Base-by-base conservation (phyloP, 1,140 invertebrate species). In the Hypsibius dujardini region DNA sequence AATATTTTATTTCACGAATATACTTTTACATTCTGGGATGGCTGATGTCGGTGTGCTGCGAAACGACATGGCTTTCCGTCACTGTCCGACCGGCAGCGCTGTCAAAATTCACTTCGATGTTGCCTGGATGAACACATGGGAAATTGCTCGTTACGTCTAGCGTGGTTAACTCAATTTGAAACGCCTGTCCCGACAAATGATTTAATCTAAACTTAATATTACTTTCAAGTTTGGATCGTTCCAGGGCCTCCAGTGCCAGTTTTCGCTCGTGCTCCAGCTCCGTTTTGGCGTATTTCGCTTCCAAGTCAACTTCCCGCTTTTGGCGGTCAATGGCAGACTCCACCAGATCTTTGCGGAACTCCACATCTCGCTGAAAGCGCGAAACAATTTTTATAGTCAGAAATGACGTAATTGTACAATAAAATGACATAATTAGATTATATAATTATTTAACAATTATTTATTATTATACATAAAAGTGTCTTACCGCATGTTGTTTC, bases 241-340 rank as follows among this genome's bases (percentile, higher is more conserved):
- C 62, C 62, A 67, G 62, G 7, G 62, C 62, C 45, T 67, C 62
- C 12, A 67, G 62, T 7, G 62, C 62, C 12, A 67, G 42, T 42
- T 67, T 12, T 67, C 62, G 62, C 42, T 67, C 62, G 62, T 67
- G 62, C 62, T 67, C 62, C 62, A 67, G 62, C 42, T 67, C 62
- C 12, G 12, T 42, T 42, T 67, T 67, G 42, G 62, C 62, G 3
- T 15, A 7, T 42, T 67, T 67, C 12, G 62, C 62, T 45, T 67
- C 62, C 3, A 67, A 7, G 3, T 67, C 62, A 7, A 67, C 42
- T 42, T 67, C 62, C 42, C 45, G 12, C 42, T 67, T 67, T 45
- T 67, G 62, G 3, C 42, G 12, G 12, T 67, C 62, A 42, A 67
- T 67, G 12, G 62, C 7, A 45, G 62, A 15, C 42, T 67, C 62